Conservation (phyloP, 2,888 invertebrate genomes). For the Exephanes ischioxanthus region DNA sequence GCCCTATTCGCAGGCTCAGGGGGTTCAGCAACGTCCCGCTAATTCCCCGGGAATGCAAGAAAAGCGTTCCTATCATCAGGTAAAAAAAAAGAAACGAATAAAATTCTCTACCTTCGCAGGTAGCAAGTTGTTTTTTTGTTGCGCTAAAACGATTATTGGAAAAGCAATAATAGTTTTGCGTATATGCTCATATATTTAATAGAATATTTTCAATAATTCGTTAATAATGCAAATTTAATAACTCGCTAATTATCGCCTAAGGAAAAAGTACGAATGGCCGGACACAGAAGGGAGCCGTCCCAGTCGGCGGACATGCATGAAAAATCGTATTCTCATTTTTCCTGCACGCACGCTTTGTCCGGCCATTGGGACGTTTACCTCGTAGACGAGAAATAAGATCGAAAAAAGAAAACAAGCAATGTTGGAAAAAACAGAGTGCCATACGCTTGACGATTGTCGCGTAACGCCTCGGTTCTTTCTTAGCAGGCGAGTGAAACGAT, state of each 20-base stretch:
- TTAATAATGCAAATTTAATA: too few relatives aligned
- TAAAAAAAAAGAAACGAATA: slow-evolving; percentile 63
- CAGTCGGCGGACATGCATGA: too few relatives aligned
- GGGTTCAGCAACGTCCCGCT: slow-evolving; percentile 82
- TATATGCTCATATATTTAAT: too few relatives aligned
- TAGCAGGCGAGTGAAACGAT: slow-evolving; percentile 80
- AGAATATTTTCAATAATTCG: too few relatives aligned
- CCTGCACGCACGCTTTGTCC: neutral
- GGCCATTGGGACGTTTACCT: neutral
- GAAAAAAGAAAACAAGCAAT: neutral
- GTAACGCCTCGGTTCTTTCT: slow-evolving; percentile 65
- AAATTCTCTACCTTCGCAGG: neutral
- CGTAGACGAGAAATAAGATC: neutral
- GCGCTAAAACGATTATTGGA: neutral
- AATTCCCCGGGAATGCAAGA: slow-evolving; percentile 84
- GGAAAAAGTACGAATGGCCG: too few relatives aligned
- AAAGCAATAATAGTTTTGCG: too few relatives aligned
- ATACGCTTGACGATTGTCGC: slow-evolving; percentile 52
- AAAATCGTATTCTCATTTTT: too few relatives aligned
- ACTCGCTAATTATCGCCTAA: too few relatives aligned
- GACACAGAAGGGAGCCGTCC: too few relatives aligned
- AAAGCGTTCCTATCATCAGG: slow-evolving; percentile 83
- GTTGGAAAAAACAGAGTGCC: slow-evolving; percentile 60
- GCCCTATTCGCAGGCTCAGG: slow-evolving; percentile 83
- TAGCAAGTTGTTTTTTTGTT: neutral